Evolutionary conservation across 2,797 vertebrate species (phyloP).

Genomic region (Adelosebastes latens): DNA sequence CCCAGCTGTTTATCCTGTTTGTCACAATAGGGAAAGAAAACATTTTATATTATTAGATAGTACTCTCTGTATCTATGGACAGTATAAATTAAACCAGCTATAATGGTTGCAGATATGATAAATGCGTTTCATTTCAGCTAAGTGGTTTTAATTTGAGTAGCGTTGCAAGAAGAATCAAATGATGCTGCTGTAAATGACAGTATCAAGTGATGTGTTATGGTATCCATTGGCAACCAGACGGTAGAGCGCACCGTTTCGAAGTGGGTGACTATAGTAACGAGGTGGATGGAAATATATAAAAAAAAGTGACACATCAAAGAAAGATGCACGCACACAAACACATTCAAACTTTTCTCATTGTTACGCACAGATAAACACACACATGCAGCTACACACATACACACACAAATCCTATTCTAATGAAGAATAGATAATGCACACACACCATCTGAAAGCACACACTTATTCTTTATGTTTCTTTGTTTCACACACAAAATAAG

Average conservation of each 20-base stretch:
- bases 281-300: slow-evolving; percentile 33
- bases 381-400: background rate
- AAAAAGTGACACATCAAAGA: slow-evolving; percentile 52
- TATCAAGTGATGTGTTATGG: slow-evolving; percentile 31
- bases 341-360: background rate
- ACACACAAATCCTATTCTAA: background rate
- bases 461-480: background rate
- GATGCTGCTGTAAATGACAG: slow-evolving; percentile 35
- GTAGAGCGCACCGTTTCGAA: slow-evolving; percentile 48
- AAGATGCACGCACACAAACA: background rate
- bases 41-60: background rate
- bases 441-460: background rate
- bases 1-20: background rate
- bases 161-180: slow-evolving; percentile 17
- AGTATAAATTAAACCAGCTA: background rate
- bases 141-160: slow-evolving; percentile 26
- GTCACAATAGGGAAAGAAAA: background rate
- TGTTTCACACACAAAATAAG: background rate
- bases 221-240: slow-evolving; percentile 60
- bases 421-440: background rate
- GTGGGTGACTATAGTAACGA: slow-evolving; percentile 46
- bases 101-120: slow-evolving; percentile 3
- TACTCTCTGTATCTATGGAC: background rate
- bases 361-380: background rate
- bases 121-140: slow-evolving; percentile 17